Evolutionary conservation across 2,113 vertebrate species (phyloP).

Genomic region (Corythornis cristatus): DNA sequence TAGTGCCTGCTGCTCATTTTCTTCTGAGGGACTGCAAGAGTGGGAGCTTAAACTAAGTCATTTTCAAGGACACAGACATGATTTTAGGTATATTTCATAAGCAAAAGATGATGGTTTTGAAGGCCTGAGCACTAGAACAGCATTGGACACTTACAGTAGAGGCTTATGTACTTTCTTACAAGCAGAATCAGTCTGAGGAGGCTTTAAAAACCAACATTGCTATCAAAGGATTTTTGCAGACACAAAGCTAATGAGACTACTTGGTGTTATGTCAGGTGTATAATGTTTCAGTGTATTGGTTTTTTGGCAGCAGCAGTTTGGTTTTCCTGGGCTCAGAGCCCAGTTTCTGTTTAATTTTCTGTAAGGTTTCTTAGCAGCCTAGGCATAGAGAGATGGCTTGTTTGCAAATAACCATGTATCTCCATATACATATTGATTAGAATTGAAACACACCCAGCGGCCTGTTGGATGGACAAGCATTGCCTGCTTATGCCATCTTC

Average conservation of each 20-base stretch:
- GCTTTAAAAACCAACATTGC: not conserved
- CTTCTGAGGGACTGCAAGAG: not conserved
- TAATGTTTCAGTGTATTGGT: conserved; percentile 7
- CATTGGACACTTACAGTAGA: not conserved
- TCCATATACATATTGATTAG: not conserved
- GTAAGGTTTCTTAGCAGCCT: conserved; percentile 37
- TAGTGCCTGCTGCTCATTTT: not conserved
- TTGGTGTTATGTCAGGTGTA: conserved; percentile 25
- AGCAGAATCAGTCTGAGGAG: not conserved
- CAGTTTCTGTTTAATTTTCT: conserved; percentile 68
- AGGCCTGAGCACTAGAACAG: not conserved
- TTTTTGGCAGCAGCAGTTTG: conserved; percentile 1
- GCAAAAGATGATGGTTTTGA: not conserved
- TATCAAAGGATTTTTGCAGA: conserved; percentile 22
- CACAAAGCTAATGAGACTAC: conserved; percentile 19
- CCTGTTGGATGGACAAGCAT: not conserved
- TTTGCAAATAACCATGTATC: not conserved
- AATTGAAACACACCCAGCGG: not conserved
- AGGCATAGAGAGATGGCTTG: not conserved
- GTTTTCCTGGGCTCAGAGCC: conserved; percentile 56
- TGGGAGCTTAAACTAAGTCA: not conserved
- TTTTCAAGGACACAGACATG: not conserved
- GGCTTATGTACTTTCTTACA: not conserved
- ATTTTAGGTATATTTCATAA: not conserved
- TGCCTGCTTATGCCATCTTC: not conserved